Conservation (phyloP, 2,113 vertebrate species). For the Xiphophorus maculatus region DNA sequence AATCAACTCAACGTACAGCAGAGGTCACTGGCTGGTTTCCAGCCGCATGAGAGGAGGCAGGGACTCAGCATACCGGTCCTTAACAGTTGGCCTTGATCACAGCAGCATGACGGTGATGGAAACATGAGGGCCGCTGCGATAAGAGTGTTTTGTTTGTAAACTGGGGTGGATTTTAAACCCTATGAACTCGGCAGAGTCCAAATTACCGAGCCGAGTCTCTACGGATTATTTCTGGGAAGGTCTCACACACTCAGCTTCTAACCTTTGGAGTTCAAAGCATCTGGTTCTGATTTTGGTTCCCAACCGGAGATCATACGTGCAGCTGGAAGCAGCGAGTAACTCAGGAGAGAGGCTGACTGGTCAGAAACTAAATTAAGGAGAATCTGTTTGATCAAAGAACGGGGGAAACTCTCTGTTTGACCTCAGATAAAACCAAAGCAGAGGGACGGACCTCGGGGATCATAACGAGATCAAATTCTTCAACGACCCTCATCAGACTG, state of each 20-base stretch:
- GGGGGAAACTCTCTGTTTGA: neutral
- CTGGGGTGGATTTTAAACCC: neutral
- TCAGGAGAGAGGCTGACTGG: neutral
- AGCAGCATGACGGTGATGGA: constrained; percentile 1
- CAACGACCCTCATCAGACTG: neutral
- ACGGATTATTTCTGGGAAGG: neutral
- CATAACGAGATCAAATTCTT: neutral
- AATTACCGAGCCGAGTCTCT: neutral
- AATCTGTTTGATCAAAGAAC: neutral
- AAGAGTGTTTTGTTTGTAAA: constrained; percentile 23
- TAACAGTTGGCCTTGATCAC: constrained; percentile 6
- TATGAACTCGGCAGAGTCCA: neutral
- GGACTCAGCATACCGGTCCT: constrained; percentile 4
- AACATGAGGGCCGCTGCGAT: constrained; percentile 6
- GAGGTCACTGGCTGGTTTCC: constrained; percentile 28
- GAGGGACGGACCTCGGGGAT: neutral
- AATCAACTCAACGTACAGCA: neutral
- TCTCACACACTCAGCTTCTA: neutral
- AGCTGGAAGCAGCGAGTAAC: too few species aligned
- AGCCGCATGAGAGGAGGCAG: constrained; percentile 33
- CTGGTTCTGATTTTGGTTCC: neutral
- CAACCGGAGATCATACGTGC: neutral
- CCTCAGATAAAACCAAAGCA: neutral
- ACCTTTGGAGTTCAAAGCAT: neutral
- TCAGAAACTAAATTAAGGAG: neutral